Conservation (phyloP, 1,140 invertebrate genomes). For the Bombus confusus region DNA sequence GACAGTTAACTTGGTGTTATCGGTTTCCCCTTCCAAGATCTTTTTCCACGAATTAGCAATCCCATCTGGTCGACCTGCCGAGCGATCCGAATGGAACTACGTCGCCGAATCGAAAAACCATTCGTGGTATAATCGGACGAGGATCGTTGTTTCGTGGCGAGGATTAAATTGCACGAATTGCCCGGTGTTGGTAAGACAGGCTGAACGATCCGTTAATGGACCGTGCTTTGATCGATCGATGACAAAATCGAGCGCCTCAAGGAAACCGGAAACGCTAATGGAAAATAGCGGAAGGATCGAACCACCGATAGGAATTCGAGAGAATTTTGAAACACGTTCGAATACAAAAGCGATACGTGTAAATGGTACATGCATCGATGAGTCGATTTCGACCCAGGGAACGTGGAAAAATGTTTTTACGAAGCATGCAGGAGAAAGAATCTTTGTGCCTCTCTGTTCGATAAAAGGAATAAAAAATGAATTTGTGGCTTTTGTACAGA, state of each 20-base stretch:
- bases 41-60: background rate
- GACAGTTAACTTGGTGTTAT: background rate
- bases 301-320: background rate
- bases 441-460: background rate
- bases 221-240: too few species aligned
- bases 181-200: too few species aligned
- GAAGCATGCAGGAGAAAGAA: constrained; percentile 1
- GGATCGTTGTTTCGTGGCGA: background rate
- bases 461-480: background rate
- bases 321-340: background rate
- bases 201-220: too few species aligned
- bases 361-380: background rate
- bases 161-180: background rate
- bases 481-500: background rate
- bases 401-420: background rate
- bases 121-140: background rate
- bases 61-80: background rate
- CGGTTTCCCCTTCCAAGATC: background rate
- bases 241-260: background rate
- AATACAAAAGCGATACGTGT: background rate
- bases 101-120: background rate
- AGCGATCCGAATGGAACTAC: background rate
- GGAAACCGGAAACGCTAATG: background rate
- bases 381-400: background rate
- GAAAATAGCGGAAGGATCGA: background rate